These are phyloP conservation scores for Orthosia gothica DNA, from an alignment of 2,888 invertebrate genomes.

Conservation along the genomic window DNA sequence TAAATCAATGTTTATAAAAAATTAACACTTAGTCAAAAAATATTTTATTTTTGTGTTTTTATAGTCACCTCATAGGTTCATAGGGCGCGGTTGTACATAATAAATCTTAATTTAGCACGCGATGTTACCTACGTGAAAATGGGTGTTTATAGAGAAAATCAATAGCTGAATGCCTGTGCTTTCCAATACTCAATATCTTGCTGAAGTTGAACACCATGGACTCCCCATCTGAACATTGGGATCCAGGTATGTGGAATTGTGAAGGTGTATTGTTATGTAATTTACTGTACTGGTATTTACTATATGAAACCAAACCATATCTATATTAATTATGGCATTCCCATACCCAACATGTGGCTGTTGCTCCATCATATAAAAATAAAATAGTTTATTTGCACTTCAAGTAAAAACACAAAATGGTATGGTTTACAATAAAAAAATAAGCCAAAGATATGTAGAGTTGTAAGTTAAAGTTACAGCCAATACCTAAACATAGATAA, in stretches of 20 bases:
- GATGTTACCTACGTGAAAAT: constrained; percentile 17
- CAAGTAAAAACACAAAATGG: too few species aligned
- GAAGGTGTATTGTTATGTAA: constrained; percentile 11
- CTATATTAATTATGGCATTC: background rate
- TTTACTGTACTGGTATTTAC: background rate
- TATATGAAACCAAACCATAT: background rate
- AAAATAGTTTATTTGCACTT: too few species aligned
- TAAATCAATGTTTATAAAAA: background rate
- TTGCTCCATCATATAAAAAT: background rate
- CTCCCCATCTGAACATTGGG: constrained; percentile 84
- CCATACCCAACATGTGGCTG: background rate
- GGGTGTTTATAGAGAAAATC: constrained; percentile 22
- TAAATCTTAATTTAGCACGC: constrained; percentile 17
- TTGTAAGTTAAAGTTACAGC: too few species aligned
- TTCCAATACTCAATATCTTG: constrained; percentile 47
- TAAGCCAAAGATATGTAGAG: too few species aligned
- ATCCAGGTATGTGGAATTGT: constrained; percentile 80
- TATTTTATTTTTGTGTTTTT: background rate
- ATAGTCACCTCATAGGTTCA: background rate
- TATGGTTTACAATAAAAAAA: too few species aligned
- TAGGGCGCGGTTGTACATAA: constrained; percentile 57
- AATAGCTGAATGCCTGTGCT: constrained; percentile 48
- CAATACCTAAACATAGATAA: too few species aligned
- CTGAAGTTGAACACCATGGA: constrained; percentile 77
- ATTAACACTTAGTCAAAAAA: background rate